Evolutionary conservation across 2,797 vertebrate species (phyloP), one percentile per base, ranked within the genome.

Genomic region (Melanotaenia nigrans): DNA sequence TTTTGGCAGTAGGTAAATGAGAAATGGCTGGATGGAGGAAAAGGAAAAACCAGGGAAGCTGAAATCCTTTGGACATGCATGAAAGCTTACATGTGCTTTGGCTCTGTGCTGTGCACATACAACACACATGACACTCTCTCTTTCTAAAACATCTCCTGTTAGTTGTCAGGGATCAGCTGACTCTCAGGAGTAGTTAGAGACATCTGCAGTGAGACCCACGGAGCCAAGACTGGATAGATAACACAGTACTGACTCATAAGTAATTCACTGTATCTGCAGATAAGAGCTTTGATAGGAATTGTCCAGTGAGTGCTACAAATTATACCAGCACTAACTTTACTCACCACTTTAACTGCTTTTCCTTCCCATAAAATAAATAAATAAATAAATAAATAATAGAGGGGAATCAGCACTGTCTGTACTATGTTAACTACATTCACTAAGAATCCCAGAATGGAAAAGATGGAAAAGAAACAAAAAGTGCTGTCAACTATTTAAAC

Each of bases 241-340:
- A 85, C 62, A 61, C 61, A 47, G 63, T 77, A 57, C 22, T 60
- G 32, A 68, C 73, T 74, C 73, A 79, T 69, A 77, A 82, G 81
- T 64, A 38, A 84, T 56, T 59, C 54, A 51, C 24, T 3, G 18
- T 24, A 73, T 28, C 59, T 75, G 49, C 18, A 79, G 70, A 56
- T 71, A 64, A 71, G 58, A 40, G 6, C 5, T 1, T 1, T 24
- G 51, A 30, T 16, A 56, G 16, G 47, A 20, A 32, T 14, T 30
- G 28, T 32, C 25, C 8, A 16, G 28, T 2, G 2, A 56, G 25
- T 18, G 54, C 28, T 56, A 56, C 28, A 32, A 32, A 56, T 56
- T 18, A 32, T 16, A 28, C 24, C 40, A 58, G 6, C 16, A 32
- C 4, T 56, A 35, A 20, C 9, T 35, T 58, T 33, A 58, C 9